Percentiles rank a stretch among this genome's conserved stretches.
phyloP scores from a whole-genome alignment of 2,888 invertebrate species.

The Aromia moschata region DNA sequence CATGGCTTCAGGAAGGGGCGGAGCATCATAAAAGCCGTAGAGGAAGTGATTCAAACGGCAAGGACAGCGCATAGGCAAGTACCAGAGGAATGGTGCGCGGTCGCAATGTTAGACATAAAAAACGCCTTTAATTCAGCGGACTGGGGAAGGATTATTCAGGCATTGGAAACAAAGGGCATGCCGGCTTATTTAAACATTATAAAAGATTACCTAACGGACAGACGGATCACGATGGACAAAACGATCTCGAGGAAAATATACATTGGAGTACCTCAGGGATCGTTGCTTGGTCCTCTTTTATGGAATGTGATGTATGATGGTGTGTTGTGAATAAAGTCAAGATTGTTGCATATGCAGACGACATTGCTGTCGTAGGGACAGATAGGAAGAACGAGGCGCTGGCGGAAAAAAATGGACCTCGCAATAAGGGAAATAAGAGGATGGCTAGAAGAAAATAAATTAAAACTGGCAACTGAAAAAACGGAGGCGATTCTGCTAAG shows the following conservation, averaged over 20 bases:
- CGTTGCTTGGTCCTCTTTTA: slow-evolving; percentile 22
- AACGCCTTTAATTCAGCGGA: slow-evolving; percentile 18
- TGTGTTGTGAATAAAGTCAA: slow-evolving; percentile 16
- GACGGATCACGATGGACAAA: not conserved
- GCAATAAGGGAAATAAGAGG: slow-evolving; percentile 2
- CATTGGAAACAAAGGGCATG: not conserved
- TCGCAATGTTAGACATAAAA: not conserved
- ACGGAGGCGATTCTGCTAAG: slow-evolving; percentile 18
- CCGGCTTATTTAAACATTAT: slow-evolving; percentile 5
- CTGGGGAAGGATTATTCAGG: not conserved
- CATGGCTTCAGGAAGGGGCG: slow-evolving; percentile 31
- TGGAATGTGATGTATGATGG: slow-evolving; percentile 22
- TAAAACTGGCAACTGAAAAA: slow-evolving; percentile 24
- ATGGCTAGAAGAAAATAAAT: slow-evolving; percentile 15
- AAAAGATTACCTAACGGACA: not conserved
- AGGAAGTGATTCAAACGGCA: not conserved
- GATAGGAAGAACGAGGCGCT: slow-evolving; percentile 9
- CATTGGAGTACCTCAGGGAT: slow-evolving; percentile 22
- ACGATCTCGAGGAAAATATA: not conserved
- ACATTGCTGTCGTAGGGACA: slow-evolving; percentile 18
- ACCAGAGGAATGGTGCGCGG: not conserved
- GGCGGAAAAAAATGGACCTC: not conserved
- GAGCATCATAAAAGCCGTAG: not conserved
- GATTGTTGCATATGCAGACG: slow-evolving; percentile 25
- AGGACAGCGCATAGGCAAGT: no score